Evolutionary conservation across 2,113 vertebrate species (phyloP).

Genomic region (Neolamprologus fasciatus): DNA sequence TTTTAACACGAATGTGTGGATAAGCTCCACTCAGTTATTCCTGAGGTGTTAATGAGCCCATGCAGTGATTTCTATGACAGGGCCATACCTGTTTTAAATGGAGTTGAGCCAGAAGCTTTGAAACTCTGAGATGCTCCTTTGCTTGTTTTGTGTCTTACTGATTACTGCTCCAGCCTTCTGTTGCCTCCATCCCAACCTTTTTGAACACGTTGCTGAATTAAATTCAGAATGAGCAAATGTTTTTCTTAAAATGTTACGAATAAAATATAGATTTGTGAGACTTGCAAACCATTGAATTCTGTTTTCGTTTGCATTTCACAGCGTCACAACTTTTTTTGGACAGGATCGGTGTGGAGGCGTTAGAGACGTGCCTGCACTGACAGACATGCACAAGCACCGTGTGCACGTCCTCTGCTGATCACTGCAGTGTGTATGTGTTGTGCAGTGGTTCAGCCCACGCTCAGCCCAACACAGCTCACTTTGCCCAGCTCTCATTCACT

Average conservation of each 20-base stretch:
- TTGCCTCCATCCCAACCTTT: neutral
- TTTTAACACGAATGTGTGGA: neutral
- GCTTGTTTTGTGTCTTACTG: neutral
- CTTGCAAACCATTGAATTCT: accelerated
- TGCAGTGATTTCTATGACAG: neutral
- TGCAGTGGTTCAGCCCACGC: conserved; percentile 45
- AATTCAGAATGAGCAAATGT: neutral
- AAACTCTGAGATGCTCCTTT: neutral
- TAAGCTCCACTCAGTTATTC: neutral
- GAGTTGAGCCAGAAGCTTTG: accelerated
- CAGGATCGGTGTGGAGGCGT: neutral
- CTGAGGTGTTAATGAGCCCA: neutral
- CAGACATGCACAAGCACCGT: neutral
- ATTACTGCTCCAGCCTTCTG: neutral
- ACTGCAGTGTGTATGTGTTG: neutral
- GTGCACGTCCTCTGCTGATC: neutral
- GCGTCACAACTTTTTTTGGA: neutral
- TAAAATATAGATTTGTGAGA: neutral
- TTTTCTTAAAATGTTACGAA: neutral
- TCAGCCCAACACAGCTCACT: conserved; percentile 19
- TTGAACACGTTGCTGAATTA: neutral
- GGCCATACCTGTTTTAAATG: accelerated
- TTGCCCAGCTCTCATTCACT: conserved; percentile 55
- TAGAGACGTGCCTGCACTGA: neutral
- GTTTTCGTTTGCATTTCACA: neutral